A percentile compares a stretch with the other conserved stretches of the same genome.
Conservation (phyloP, 2,797 vertebrate genomes). For the Rhyacichthys aspro region DNA sequence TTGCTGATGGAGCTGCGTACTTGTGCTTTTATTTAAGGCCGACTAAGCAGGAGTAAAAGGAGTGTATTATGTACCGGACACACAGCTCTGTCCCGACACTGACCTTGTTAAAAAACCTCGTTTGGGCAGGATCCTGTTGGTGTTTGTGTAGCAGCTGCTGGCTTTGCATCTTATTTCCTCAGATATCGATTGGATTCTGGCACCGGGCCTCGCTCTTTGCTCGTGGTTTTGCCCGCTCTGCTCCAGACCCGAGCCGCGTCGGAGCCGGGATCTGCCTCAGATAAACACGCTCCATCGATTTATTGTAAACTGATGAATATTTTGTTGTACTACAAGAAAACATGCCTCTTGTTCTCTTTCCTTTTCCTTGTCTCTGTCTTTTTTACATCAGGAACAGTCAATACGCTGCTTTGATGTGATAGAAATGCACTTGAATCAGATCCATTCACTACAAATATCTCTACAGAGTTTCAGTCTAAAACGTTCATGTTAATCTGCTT, state of each 20-base stretch:
- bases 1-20: background rate
- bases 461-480: no score
- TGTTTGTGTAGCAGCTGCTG: slow-evolving; percentile 60
- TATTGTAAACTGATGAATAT: slow-evolving; percentile 42
- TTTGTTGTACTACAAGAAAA: slow-evolving; percentile 20
- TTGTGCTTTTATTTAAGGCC: background rate
- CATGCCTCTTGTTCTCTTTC: background rate
- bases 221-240: slow-evolving; percentile 61
- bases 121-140: slow-evolving; percentile 18
- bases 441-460: no score
- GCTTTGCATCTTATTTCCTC: slow-evolving; percentile 70
- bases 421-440: no score
- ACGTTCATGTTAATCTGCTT: no score
- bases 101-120: slow-evolving; percentile 47
- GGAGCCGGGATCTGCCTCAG: slow-evolving; percentile 36
- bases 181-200: slow-evolving; percentile 69
- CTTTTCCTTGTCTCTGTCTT: no score
- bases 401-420: no score
- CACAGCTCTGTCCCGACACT: slow-evolving; percentile 24
- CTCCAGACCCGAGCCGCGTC: slow-evolving; percentile 31
- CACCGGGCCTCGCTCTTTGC: slow-evolving; percentile 49
- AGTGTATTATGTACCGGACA: slow-evolving; percentile 7
- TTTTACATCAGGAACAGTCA: no score
- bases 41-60: background rate
- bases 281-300: slow-evolving; percentile 51